Evolutionary conservation across 2,888 invertebrate genomes (phyloP).

Genomic region (Xanthia icteritia): DNA sequence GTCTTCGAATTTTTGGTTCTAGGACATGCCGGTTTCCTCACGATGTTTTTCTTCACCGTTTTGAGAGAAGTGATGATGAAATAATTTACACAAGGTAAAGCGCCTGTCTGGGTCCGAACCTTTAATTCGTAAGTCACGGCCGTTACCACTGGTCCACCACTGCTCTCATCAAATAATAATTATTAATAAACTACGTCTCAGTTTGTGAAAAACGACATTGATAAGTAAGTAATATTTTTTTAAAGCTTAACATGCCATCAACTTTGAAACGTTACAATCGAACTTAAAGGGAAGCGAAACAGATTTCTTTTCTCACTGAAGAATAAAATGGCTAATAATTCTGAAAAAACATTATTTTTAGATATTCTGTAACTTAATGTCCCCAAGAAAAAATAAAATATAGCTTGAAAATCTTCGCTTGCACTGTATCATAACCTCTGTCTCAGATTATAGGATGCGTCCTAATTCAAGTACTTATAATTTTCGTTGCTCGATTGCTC

Average conservation of each 20-base stretch:
- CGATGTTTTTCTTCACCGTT: too few species aligned
- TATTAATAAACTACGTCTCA: neutral
- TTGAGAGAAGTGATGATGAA: too few species aligned
- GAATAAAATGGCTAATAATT: neutral
- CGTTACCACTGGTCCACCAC: too few species aligned
- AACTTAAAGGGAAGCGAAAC: neutral
- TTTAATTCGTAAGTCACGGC: too few species aligned
- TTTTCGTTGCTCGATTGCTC: constrained; percentile 74
- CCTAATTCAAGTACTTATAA: constrained; percentile 70
- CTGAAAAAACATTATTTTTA: neutral
- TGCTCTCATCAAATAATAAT: too few species aligned
- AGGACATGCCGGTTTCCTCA: too few species aligned
- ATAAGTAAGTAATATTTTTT: neutral
- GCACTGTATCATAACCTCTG: constrained; percentile 34
- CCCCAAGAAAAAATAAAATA: neutral
- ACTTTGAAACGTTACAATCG: neutral
- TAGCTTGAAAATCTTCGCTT: constrained; percentile 5
- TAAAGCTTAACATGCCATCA: neutral
- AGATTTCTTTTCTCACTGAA: neutral
- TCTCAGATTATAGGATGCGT: constrained; percentile 72
- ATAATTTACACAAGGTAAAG: too few species aligned
- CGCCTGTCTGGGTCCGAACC: too few species aligned
- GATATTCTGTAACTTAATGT: neutral
- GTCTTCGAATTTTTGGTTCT: too few species aligned
- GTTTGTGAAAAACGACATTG: too few species aligned